Percentiles rank a stretch among this genome's conserved stretches.
These are phyloP conservation scores for Penaeus monodon DNA, from an alignment of 2,888 invertebrate species.

Conservation along the genomic window DNA sequence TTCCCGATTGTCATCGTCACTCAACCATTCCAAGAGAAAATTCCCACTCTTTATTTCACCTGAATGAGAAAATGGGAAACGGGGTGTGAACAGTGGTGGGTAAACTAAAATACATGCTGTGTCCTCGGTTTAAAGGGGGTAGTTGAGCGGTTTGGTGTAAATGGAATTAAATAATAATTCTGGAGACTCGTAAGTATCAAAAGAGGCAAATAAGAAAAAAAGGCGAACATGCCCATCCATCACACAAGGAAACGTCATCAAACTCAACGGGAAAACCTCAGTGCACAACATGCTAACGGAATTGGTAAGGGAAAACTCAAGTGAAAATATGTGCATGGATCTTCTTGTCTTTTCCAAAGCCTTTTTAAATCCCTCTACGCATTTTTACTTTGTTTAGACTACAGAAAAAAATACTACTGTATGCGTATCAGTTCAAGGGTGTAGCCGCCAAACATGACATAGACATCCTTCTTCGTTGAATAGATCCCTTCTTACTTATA, in stretches of 20 bases:
- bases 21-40: slow-evolving; percentile 68
- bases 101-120: too few relatives aligned
- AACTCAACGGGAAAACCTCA: not conserved
- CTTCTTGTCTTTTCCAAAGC: too few relatives aligned
- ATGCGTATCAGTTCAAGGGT: not conserved
- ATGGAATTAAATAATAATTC: too few relatives aligned
- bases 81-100: not conserved
- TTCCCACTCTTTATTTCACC: slow-evolving; percentile 68
- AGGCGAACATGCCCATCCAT: slow-evolving; percentile 25
- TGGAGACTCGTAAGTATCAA: not conserved
- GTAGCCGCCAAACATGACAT: too few relatives aligned
- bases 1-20: slow-evolving; percentile 69
- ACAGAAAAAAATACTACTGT: slow-evolving; percentile 2
- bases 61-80: slow-evolving; percentile 59
- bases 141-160: too few relatives aligned
- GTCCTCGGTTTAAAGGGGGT: too few relatives aligned
- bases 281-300: slow-evolving; percentile 13
- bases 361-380: too few relatives aligned
- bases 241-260: slow-evolving; percentile 9
- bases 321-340: too few relatives aligned
- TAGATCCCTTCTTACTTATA: slow-evolving; percentile 65
- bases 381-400: slow-evolving; percentile 8
- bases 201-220: slow-evolving; percentile 6
- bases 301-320: too few relatives aligned
- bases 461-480: too few relatives aligned